A percentile compares a stretch with the other conserved stretches of the same genome.
Evolutionary conservation across 1,140 invertebrate genomes (phyloP).

Genomic region (Hycleus cichorii): DNA sequence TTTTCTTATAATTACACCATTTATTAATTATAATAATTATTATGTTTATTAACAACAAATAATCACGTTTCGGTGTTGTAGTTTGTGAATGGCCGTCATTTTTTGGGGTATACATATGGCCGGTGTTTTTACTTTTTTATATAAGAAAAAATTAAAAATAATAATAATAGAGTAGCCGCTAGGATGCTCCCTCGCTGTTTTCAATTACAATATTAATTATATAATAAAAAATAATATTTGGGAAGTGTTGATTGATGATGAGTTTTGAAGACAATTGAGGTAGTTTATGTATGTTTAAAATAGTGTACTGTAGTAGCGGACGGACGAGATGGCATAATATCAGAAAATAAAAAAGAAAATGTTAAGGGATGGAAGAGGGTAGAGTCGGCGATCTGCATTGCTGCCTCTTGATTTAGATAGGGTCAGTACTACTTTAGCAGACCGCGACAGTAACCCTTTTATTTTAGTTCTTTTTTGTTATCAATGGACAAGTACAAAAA

Average conservation of each 20-base stretch:
- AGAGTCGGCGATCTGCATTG: slow-evolving; percentile 32
- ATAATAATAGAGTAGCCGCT: slow-evolving; percentile 20
- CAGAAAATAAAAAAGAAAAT: too few species aligned
- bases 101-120: neutral
- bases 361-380: neutral
- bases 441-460: slow-evolving; percentile 23
- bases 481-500: slow-evolving; percentile 1
- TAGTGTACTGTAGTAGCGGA: slow-evolving; percentile 40
- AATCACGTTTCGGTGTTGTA: slow-evolving; percentile 35
- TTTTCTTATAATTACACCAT: slow-evolving; percentile 24
- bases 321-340: slow-evolving; percentile 20
- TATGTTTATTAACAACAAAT: slow-evolving; percentile 21
- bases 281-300: slow-evolving; percentile 39
- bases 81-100: slow-evolving; percentile 25
- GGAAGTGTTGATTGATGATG: slow-evolving; percentile 39
- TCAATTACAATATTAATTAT: slow-evolving; percentile 37
- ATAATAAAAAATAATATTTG: slow-evolving; percentile 24
- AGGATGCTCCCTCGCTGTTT: slow-evolving; percentile 38
- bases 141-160: neutral
- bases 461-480: slow-evolving; percentile 1
- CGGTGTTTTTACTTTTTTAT: too few species aligned
- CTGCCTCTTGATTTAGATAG: slow-evolving; percentile 30
- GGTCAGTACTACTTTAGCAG: slow-evolving; percentile 37
- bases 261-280: slow-evolving; percentile 27
- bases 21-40: slow-evolving; percentile 14